Evolutionary conservation across 2,888 invertebrate species (phyloP), one percentile per base, ranked within the genome.

Genomic region (Nezara viridula): DNA sequence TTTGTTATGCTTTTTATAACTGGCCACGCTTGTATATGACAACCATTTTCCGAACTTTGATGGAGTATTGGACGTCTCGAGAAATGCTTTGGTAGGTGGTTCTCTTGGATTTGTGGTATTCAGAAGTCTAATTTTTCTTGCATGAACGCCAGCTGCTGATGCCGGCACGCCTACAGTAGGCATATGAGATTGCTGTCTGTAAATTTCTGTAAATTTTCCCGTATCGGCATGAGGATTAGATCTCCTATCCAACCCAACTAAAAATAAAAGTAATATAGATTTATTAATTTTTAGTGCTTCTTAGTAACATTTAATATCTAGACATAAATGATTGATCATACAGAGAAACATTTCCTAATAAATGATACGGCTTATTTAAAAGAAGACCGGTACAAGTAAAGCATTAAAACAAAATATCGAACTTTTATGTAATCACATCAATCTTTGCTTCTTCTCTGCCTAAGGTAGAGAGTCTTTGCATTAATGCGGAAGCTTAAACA

Each of bases 211-310:
- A 47, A 88, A 88, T 52, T 81, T 85, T 7, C 88, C 88, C 16
- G 66, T 66, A 24, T 47, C 44, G 24, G 85, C 85, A 27, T 32
- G 40, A 21, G 88, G 81, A 52, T 88, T 55, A 27, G 52, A 7
- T 44, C 50, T 81, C 44, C 88, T 81, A 37, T 81, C 77, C 52
- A 88, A 81, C 2, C 81, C 88, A 85, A 88, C 88, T 88, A 52
- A n/a, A 88, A 88, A 88, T 32, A 66, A 73, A 66, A 88, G 44
- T 37, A 73, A 19, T 4, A 73, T 21, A 21, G 32, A 37, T 73
- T 37, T 37, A 73, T 3, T 73, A 16, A 60, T 32, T 73, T 37
- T 37, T 32, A 73, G 19, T 37, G 1, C 27, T 37, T 73, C 2
- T 37, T 19, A 37, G 9, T 0, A 37, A 6, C 19, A 4, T 73